Evolutionary conservation across 2,797 vertebrate species (phyloP), one percentile per base, ranked within the genome.

Genomic region (Artibeus jamaicensis): DNA sequence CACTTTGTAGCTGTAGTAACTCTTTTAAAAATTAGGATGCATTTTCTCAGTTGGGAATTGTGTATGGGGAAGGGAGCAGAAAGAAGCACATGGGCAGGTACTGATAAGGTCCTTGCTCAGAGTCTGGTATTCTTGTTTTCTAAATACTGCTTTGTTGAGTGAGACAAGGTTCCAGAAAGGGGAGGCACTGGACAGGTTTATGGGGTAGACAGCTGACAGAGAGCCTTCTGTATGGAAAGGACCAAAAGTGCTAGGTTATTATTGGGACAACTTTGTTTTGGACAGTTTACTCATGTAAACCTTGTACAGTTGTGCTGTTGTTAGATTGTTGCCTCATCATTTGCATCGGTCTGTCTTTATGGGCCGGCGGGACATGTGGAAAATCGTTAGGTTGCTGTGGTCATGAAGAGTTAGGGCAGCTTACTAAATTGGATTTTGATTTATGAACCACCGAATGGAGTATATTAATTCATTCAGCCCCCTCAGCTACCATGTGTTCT

Each of bases 1-100:
- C 87, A 90, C 39, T 96, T 96, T 96, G 94, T 96, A 97, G 96
- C 95, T 97, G 84, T 92, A 92, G 97, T 96, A 94, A 96, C 94
- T 57, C 15, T 19, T 96, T 84, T 84, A 89, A 97, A 97, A 86
- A 97, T 86, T 84, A 96, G 50, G 71, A 81, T 91, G 26, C 11
- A 12, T 81, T 93, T 96, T 94, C 89, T 86, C 83, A 79, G 83
- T 79, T 89, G 89, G 67, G 59, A 71, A 71, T 92, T 89, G 32
- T 86, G 9, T 78, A 6, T 88, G 50, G 70, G 70, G 76, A 76
- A 81, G 50, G 85, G 24, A 73, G 32, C 50, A 86, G 82, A 88
- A 83, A 79, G 44, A 85, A 77, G 78, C 57, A 15, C 70, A 55
- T 87, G 59, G 59, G 82, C 42, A 24, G 71, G 24, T 76, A 3